Conservation (phyloP, 1,140 invertebrate genomes). For the Trichogramma pretiosum region DNA sequence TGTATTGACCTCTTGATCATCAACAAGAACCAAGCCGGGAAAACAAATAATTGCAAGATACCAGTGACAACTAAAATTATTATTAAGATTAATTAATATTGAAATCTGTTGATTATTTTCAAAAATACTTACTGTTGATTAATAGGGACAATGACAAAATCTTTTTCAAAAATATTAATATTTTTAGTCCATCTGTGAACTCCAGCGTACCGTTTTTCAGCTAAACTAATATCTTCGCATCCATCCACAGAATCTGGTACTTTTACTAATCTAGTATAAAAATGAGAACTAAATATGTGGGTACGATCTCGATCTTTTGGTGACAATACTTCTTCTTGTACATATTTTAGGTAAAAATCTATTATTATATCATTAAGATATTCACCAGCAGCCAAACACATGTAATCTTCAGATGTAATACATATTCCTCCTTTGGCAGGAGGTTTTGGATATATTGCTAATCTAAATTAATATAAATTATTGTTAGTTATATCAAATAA, state of each 20-base stretch:
- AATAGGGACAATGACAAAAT: conserved; percentile 93
- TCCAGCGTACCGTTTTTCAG: conserved; percentile 74
- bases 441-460: conserved; percentile 50
- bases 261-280: conserved; percentile 85
- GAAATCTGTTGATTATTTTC: neutral
- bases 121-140: conserved; percentile 74
- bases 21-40: conserved; percentile 52
- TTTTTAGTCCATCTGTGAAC: conserved; percentile 95
- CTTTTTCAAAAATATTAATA: conserved; percentile 93
- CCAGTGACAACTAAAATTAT: conserved; percentile 71
- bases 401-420: conserved; percentile 84
- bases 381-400: conserved; percentile 80
- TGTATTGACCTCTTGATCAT: too few relatives aligned
- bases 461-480: conserved; percentile 38
- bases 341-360: conserved; percentile 91
- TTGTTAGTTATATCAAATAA: too few relatives aligned
- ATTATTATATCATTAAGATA: conserved; percentile 97
- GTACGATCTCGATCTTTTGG: conserved; percentile 67
- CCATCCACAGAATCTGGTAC: conserved; percentile 56
- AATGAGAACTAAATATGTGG: conserved; percentile 91
- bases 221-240: conserved; percentile 57
- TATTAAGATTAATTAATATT: neutral
- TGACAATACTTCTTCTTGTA: conserved; percentile 64
- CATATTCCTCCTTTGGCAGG: conserved; percentile 71
- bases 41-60: conserved; percentile 95